Evolutionary conservation across 2,888 invertebrate species (phyloP).

Genomic region (Sepiola atlantica): DNA sequence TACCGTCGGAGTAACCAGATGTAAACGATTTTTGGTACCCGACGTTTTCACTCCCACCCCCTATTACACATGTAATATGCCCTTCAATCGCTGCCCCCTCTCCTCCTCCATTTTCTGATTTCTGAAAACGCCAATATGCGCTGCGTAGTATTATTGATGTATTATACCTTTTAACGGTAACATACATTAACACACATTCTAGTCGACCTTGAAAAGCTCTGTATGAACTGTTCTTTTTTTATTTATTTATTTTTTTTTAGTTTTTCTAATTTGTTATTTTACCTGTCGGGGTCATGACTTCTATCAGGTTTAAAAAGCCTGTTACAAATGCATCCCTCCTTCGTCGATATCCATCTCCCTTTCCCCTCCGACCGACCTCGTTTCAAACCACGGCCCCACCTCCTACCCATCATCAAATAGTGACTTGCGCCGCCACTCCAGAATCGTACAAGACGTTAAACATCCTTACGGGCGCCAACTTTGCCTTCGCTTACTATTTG

Average conservation of each 20-base stretch:
- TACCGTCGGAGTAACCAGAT: too few relatives aligned
- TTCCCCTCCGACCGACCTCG: background rate
- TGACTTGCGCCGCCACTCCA: background rate
- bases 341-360: background rate
- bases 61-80: too few relatives aligned
- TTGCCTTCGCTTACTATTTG: too few relatives aligned
- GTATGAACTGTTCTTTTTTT: too few relatives aligned
- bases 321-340: background rate
- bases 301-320: background rate
- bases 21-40: too few relatives aligned
- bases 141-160: too few relatives aligned
- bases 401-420: background rate
- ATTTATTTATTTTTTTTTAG: too few relatives aligned
- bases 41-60: too few relatives aligned
- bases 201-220: background rate
- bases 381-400: background rate
- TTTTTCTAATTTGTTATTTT: background rate
- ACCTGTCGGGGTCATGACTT: background rate
- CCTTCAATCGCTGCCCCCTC: too few relatives aligned
- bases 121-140: too few relatives aligned
- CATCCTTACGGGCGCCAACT: background rate
- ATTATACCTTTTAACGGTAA: too few relatives aligned
- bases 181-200: background rate
- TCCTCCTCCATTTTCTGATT: too few relatives aligned
- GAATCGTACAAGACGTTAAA: background rate